Evolutionary conservation across 1,140 invertebrate species (phyloP), one percentile per base, ranked within the genome.

Genomic region (Acromyrmex echinatior): DNA sequence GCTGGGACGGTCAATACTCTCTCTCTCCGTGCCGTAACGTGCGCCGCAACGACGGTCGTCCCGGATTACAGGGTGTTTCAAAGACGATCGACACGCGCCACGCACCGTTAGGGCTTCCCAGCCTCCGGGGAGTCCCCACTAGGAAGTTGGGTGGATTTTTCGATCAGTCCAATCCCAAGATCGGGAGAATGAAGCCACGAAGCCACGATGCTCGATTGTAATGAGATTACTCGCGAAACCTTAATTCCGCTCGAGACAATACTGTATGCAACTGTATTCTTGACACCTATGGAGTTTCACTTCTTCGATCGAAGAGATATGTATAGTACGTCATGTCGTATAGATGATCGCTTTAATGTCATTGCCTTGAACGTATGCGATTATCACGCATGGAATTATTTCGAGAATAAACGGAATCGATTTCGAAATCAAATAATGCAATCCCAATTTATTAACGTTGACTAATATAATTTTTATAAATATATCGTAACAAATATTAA

Each of bases 1-100:
- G 91, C 91, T 91, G 93, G 93, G 92, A 94, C 94, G 94, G 94
- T 95, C 94, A 94, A 94, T 94, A 95, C 94, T 94, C 94, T 92
- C 94, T 94, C 94, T 92, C 89, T 92, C 82, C 88, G 87, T 91
- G 66, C 88, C 78, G 84, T 91, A 92, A 92, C 92, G 88, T 85
- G 90, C 87, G 74, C 87, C 71, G 79, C 71, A 63, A 77, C 86
- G 62, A 85, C 87, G 85, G 60, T 89, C 71, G 82, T 77, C 76
- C 76, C 86, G 88, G 86, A 71, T 80, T 91, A 87, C 84, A 92
- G 91, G 73, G n/a, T 49, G 85, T 87, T 91, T 81, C 90, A 91
- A 62, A 12, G 25, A 31, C 31, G 35, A 49, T 1, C 35, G 39
- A 18, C 88, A 51, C 60, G 21, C 80, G 35, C 53, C 68, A 56